Evolutionary conservation across 2,888 invertebrate species (phyloP), one percentile per base, ranked within the genome.

Genomic region (Pharmacophagus antenor): DNA sequence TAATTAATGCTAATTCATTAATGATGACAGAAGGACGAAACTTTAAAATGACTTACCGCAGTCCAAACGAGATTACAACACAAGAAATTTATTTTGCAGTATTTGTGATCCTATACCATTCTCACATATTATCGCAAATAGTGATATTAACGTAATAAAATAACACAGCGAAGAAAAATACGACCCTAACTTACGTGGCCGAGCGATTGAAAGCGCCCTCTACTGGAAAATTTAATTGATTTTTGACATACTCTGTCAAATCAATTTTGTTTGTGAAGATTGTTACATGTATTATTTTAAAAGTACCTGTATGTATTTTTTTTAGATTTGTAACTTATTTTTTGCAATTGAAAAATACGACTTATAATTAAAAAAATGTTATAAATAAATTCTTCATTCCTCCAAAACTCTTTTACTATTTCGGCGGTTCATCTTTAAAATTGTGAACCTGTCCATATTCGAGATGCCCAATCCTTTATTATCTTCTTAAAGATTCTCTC

Each of bases 121-220:
- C 77, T 88, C 80, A 86, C 85, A 80, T 82, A 80, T 73, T 85
- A 80, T 70, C 76, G 75, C 74, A 77, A 71, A 74, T 74, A 70
- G 73, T 73, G 75, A 78, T 80, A 80, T 74, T 75, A 83, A 77
- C 75, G 76, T 78, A 81, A 79, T 80, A 82, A 78, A 84, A 74
- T 77, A 79, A 73, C 78, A 76, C 78, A 79, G 76, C 76, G 79
- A 80, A 82, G 79, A 80, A 88, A 85, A 88, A 85, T 85, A 85
- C 86, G 82, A 87, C 85, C 88, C 85, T 84, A 87, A 88, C 90
- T 88, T 90, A 90, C 90, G 90, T 90, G 90, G 90, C 89, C 81
- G 88, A 84, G 83, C 82, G 80, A 85, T 81, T 79, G 74, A 72
- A 71, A 86, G 88, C 88, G 89, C 87, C 88, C 86, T 88, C 89